phyloP scores from a whole-genome alignment of 2,797 vertebrate species.

The Callimico goeldii region DNA sequence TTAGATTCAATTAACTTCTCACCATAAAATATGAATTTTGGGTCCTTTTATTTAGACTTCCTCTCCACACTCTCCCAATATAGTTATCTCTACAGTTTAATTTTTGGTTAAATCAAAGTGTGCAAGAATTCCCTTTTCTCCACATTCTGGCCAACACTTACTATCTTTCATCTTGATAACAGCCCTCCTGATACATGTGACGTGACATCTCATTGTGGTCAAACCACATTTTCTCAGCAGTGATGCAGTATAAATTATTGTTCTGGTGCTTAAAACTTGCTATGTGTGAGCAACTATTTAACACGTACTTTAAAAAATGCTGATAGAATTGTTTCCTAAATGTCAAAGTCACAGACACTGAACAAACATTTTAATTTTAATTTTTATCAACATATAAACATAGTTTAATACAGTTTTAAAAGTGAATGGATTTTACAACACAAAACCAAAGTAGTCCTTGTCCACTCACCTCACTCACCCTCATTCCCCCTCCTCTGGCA shows the following conservation, averaged over 20 bases:
- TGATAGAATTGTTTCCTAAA: not conserved
- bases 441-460: not conserved
- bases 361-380: not conserved
- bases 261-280: not conserved
- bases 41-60: not conserved
- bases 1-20: not conserved
- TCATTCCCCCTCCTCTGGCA: not conserved
- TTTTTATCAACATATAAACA: not conserved
- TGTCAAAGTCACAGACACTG: not conserved
- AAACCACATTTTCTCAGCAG: not conserved
- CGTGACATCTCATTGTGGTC: not conserved
- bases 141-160: not conserved
- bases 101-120: not conserved
- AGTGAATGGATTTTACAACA: not conserved
- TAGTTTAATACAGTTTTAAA: not conserved
- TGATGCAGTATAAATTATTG: not conserved
- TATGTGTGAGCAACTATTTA: not conserved
- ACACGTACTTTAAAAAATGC: not conserved
- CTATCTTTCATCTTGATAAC: not conserved
- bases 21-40: not conserved
- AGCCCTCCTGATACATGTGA: not conserved
- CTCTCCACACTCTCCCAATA: not conserved
- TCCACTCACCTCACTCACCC: not conserved
- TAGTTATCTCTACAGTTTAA: not conserved
- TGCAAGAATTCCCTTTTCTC: not conserved